phyloP scores from a whole-genome alignment of 1,140 invertebrate genomes.

The Sitobion miscanthi region DNA sequence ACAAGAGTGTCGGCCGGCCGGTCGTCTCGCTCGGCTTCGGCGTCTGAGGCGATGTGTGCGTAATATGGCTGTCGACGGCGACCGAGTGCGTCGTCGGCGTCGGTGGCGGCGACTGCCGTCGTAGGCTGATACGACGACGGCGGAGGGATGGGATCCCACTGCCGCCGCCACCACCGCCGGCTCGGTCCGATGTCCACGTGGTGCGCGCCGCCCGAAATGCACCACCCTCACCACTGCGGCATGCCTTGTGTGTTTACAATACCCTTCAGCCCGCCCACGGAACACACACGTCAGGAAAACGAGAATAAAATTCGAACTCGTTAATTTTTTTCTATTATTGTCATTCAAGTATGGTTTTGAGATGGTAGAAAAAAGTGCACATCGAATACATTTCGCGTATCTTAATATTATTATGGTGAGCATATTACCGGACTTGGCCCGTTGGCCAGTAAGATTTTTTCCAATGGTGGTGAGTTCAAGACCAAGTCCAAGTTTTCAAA shows the following conservation, averaged over 20 bases:
- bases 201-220: not conserved
- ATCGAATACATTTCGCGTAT: too few relatives aligned
- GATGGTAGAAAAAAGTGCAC: not conserved
- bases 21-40: not conserved
- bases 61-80: not conserved
- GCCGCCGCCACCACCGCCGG: not conserved
- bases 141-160: not conserved
- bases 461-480: too few relatives aligned
- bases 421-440: too few relatives aligned
- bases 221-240: not conserved
- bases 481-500: too few relatives aligned
- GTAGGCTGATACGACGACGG: not conserved
- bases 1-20: not conserved
- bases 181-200: not conserved
- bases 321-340: not conserved
- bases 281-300: not conserved
- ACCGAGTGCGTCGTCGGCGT: not conserved
- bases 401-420: too few relatives aligned
- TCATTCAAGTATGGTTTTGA: not conserved
- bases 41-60: not conserved
- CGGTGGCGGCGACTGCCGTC: slow-evolving; percentile 9
- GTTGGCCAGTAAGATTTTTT: too few relatives aligned
- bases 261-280: not conserved
- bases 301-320: not conserved
- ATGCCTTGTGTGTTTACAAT: not conserved